Conservation (phyloP, 1,140 invertebrate genomes). For the Charaxes varanes region DNA sequence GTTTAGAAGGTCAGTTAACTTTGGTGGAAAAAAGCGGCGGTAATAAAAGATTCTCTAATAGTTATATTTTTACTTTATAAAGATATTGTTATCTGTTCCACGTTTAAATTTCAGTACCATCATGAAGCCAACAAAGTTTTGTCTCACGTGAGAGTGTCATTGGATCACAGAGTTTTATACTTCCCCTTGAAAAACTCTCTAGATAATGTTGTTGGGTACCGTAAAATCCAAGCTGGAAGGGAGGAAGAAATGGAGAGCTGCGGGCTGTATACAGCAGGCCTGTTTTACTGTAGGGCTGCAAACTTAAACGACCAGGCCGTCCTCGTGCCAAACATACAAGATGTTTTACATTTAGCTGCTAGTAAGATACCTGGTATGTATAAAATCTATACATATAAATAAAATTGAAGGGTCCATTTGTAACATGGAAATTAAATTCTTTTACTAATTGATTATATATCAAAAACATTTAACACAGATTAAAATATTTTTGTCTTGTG, state of each 20-base stretch:
- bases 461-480: no score
- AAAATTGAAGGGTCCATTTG: no score
- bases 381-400: constrained; percentile 3
- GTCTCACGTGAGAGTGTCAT: constrained; percentile 52
- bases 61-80: no score
- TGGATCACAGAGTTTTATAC: constrained; percentile 71
- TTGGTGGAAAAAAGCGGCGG: no score
- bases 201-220: constrained; percentile 77
- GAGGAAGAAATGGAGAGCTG: constrained; percentile 63
- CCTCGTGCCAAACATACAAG: constrained; percentile 78
- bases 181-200: constrained; percentile 79
- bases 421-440: no score
- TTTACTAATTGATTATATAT: no score
- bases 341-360: constrained; percentile 77
- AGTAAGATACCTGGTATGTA: constrained; percentile 72
- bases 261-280: constrained; percentile 54
- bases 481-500: no score
- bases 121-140: constrained; percentile 60
- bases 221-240: constrained; percentile 65
- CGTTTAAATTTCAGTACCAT: constrained; percentile 56
- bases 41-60: no score
- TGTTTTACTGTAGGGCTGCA: constrained; percentile 61
- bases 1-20: no score
- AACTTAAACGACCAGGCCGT: constrained; percentile 72
- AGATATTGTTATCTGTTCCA: no score